A percentile compares a stretch with the other conserved stretches of the same genome.
phyloP scores from a whole-genome alignment of 1,140 invertebrate genomes.

The Oreohelix idahoensis region DNA sequence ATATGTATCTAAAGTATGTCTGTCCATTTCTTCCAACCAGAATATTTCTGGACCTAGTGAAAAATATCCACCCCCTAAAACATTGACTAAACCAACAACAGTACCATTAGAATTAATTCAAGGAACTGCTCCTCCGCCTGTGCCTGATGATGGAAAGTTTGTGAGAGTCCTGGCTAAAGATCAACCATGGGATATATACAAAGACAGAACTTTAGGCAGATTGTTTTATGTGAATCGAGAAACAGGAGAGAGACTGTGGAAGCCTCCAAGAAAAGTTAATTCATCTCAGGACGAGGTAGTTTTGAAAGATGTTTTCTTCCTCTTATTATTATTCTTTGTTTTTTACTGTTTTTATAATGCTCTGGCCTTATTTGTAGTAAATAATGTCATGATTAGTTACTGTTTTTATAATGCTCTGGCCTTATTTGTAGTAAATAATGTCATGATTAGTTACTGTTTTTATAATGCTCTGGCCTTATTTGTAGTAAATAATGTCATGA shows the following conservation, averaged over 20 bases:
- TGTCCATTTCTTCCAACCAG: too few relatives aligned
- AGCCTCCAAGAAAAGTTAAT: constrained; percentile 54
- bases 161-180: constrained; percentile 45
- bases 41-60: neutral
- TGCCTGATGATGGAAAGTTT: constrained; percentile 48
- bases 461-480: too few relatives aligned
- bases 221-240: constrained; percentile 55
- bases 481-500: too few relatives aligned
- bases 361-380: too few relatives aligned
- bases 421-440: too few relatives aligned
- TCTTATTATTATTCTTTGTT: too few relatives aligned
- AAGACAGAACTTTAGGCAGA: constrained; percentile 48
- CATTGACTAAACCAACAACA: neutral
- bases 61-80: neutral
- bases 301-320: too few relatives aligned
- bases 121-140: constrained; percentile 34
- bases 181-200: constrained; percentile 57
- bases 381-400: too few relatives aligned
- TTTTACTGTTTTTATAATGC: too few relatives aligned
- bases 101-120: constrained; percentile 30
- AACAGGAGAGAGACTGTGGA: constrained; percentile 55
- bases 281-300: constrained; percentile 23
- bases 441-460: too few relatives aligned
- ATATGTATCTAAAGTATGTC: too few relatives aligned
- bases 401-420: too few relatives aligned